phyloP scores from a whole-genome alignment of 2,113 vertebrate species.

The Coptodon bakossiorum region DNA sequence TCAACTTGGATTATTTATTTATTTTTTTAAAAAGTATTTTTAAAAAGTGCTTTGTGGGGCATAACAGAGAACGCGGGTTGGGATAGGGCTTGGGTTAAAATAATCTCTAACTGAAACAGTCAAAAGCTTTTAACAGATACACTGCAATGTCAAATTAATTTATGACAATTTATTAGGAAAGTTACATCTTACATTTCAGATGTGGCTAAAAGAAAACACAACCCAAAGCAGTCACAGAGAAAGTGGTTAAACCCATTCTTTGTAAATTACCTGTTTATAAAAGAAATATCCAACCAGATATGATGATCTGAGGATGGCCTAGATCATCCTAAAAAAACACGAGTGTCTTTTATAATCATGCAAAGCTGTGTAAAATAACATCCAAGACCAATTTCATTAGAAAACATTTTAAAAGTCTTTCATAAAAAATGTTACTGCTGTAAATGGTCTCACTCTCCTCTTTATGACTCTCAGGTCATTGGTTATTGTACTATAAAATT shows the following conservation, averaged over 20 bases:
- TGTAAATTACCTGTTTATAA: neutral
- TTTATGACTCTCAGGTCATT: neutral
- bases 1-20: neutral
- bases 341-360: neutral
- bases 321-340: neutral
- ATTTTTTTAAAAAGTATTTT: neutral
- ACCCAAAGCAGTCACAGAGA: neutral
- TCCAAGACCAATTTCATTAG: neutral
- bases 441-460: neutral
- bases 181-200: neutral
- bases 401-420: neutral
- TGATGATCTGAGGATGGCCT: neutral
- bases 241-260: neutral
- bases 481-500: neutral
- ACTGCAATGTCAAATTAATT: neutral
- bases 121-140: neutral
- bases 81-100: neutral
- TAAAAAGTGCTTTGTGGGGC: accelerated
- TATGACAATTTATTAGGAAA: neutral
- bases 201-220: neutral
- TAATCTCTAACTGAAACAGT: neutral
- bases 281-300: neutral
- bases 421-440: neutral
- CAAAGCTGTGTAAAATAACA: neutral
- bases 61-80: neutral